Percentiles rank a stretch among this genome's conserved stretches.
These are phyloP conservation scores for Spicauda simplicius DNA, from an alignment of 2,888 invertebrate genomes.

Conservation along the genomic window DNA sequence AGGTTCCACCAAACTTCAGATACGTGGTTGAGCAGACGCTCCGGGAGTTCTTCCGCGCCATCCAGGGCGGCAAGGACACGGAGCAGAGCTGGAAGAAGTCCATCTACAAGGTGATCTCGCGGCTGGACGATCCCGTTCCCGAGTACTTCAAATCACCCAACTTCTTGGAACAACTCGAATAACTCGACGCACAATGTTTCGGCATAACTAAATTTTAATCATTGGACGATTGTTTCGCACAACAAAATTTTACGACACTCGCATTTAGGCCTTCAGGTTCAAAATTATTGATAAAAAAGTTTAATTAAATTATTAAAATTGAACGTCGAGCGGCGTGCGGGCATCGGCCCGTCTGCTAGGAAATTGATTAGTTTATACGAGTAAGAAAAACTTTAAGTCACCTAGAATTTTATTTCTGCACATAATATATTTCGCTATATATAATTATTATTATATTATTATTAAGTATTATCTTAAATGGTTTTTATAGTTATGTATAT, in stretches of 20 bases:
- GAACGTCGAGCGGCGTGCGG: conserved; percentile 68
- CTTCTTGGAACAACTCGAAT: conserved; percentile 99
- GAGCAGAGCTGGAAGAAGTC: conserved; percentile 99
- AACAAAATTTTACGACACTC: conserved; percentile 87
- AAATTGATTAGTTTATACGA: conserved; percentile 83
- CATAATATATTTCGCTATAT: conserved; percentile 85
- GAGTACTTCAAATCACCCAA: conserved; percentile 99
- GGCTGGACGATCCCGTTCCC: conserved; percentile 99
- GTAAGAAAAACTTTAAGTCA: conserved; percentile 85
- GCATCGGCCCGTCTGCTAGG: conserved; percentile 71
- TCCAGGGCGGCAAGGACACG: conserved; percentile 97
- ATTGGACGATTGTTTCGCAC: conserved; percentile 82
- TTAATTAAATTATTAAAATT: conserved; percentile 78
- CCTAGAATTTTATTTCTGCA: conserved; percentile 85
- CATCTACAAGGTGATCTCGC: conserved; percentile 99
- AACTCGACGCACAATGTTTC: conserved; percentile 69
- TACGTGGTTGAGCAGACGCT: conserved; percentile 98
- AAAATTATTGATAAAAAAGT: conserved; percentile 84
- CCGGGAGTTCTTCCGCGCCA: conserved; percentile 99
- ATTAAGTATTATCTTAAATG: conserved; percentile 85
- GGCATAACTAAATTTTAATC: conserved; percentile 64
- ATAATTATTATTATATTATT: conserved; percentile 84
- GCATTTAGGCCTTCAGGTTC: conserved; percentile 88
- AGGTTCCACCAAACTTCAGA: conserved; percentile 99
- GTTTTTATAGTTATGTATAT: conserved; percentile 85